A percentile compares a stretch with the other conserved stretches of the same genome.
These are phyloP conservation scores for Takifugu rubripes DNA, from an alignment of 2,797 vertebrate species.

Conservation along the genomic window DNA sequence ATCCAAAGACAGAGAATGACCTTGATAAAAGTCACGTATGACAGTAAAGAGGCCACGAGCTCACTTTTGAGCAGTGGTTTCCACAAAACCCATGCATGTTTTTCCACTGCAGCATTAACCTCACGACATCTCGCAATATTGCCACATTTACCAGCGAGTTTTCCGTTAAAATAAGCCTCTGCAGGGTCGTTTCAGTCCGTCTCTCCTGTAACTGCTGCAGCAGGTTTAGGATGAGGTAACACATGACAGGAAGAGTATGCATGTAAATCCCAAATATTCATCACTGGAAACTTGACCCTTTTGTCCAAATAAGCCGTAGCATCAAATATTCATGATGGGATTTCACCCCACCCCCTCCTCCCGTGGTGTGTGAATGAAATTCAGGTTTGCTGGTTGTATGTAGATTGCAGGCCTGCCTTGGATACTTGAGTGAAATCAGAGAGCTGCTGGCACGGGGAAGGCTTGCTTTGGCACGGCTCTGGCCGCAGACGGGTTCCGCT, in stretches of 20 bases:
- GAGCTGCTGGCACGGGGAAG: constrained; percentile 52
- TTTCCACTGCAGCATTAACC: constrained; percentile 50
- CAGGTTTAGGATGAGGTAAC: not conserved
- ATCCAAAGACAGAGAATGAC: not conserved
- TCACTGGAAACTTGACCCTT: constrained; percentile 29
- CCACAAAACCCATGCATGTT: constrained; percentile 23
- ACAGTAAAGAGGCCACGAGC: not conserved
- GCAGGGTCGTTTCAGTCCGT: not conserved
- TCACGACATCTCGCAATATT: not conserved
- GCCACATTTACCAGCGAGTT: not conserved
- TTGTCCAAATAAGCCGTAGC: constrained; percentile 32
- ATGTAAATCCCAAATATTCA: constrained; percentile 20
- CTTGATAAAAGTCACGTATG: constrained; percentile 5
- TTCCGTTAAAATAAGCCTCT: not conserved
- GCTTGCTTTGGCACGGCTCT: constrained; percentile 53
- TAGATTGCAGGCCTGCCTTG: constrained; percentile 35
- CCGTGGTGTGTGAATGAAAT: constrained; percentile 22
- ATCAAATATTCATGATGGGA: constrained; percentile 15
- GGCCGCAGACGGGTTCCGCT: constrained; percentile 61
- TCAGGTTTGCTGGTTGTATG: constrained; percentile 42
- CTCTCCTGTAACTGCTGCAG: not conserved
- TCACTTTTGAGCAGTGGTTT: constrained; percentile 34
- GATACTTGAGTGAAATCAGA: constrained; percentile 53
- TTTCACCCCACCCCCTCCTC: constrained; percentile 15
- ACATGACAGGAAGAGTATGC: constrained; percentile 13